Conservation (phyloP, 2,888 invertebrate genomes). For the Cryptocephalus moraei region DNA sequence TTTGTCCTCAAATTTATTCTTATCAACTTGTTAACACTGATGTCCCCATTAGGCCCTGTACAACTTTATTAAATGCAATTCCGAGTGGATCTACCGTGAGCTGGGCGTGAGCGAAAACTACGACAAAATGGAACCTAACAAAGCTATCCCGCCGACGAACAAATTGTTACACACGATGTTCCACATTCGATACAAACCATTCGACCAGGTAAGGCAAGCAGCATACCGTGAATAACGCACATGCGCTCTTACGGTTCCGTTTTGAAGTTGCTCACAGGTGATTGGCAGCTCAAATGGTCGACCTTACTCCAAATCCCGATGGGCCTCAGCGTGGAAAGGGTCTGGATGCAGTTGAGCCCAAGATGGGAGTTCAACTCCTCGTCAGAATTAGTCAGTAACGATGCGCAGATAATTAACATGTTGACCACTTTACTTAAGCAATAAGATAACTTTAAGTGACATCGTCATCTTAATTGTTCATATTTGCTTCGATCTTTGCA, state of each 20-base stretch:
- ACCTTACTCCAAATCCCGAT: conserved; percentile 40
- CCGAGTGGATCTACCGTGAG: conserved; percentile 56
- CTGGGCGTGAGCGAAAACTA: conserved; percentile 39
- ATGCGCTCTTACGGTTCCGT: background rate
- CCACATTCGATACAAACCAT: conserved; percentile 62
- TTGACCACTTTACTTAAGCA: conserved; percentile 27
- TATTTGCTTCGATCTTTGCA: too few relatives aligned
- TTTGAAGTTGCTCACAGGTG: conserved; percentile 40
- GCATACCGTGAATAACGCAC: background rate
- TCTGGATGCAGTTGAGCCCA: conserved; percentile 39
- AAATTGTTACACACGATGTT: conserved; percentile 68
- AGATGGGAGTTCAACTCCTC: conserved; percentile 40
- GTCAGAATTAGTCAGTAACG: conserved; percentile 21
- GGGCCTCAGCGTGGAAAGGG: conserved; percentile 39
- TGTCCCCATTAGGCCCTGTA: conserved; percentile 47
- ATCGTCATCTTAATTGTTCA: too few relatives aligned
- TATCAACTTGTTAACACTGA: too few relatives aligned
- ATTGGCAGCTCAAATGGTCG: conserved; percentile 42
- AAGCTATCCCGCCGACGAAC: conserved; percentile 30
- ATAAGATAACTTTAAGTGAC: too few relatives aligned
- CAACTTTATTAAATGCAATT: conserved; percentile 58
- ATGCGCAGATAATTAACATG: conserved; percentile 29
- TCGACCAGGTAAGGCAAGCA: conserved; percentile 70
- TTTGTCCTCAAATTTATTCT: too few relatives aligned
- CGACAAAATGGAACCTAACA: conserved; percentile 31